Base-by-base conservation (phyloP, 92 coral and sea anemone species). In the Plumapathes pennacea region DNA sequence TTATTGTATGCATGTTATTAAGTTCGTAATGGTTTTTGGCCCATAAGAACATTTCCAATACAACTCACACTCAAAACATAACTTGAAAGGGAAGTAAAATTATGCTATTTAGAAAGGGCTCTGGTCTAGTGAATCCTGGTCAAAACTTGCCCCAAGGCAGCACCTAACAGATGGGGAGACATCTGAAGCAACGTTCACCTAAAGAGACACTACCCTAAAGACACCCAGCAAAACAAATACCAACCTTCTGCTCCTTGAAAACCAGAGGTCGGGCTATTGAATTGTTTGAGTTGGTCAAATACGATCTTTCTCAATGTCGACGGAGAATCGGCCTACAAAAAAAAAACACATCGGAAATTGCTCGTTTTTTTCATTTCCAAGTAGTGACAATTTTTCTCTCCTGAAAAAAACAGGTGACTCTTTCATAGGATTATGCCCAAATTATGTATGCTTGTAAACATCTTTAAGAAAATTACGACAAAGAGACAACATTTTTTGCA, bases 211-310 rank as follows among this genome's bases (percentile, higher is more conserved):
- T n/a, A n/a, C n/a, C n/a, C n/a, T n/a, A n/a, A n/a, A n/a, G n/a
- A n/a, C n/a, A n/a, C n/a, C n/a, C 7, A 0, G 31, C 19, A 33
- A 52, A 52, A 1, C 13, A 14, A 46, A 27, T 0, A 17, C 66
- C 23, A 34, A 94, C 99, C 99, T 76, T 80, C 83, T 1, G 99
- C 99, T 6, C 99, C 89, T 20, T 62, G 76, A 50, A 88, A 94
- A 3, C 89, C 92, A 37, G 61, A 63, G 32, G 72, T 67, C 11
- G 77, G 77, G 19, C 69, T 82, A 51, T 71, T 63, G 52, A 92
- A 67, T 39, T 77, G 69, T 53, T 78, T 80, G 27, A 94, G 71
- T 57, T 94, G 96, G 15, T 84, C 86, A 54, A 72, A 94, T 40
- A 88, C 99, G 15, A 82, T 42, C 25, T 69, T 64, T 43, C 99